A percentile compares a stretch with the other conserved stretches of the same genome.
Evolutionary conservation across 64 coral and sea anemone species (phyloP).

Genomic region (Orbicella faveolata): DNA sequence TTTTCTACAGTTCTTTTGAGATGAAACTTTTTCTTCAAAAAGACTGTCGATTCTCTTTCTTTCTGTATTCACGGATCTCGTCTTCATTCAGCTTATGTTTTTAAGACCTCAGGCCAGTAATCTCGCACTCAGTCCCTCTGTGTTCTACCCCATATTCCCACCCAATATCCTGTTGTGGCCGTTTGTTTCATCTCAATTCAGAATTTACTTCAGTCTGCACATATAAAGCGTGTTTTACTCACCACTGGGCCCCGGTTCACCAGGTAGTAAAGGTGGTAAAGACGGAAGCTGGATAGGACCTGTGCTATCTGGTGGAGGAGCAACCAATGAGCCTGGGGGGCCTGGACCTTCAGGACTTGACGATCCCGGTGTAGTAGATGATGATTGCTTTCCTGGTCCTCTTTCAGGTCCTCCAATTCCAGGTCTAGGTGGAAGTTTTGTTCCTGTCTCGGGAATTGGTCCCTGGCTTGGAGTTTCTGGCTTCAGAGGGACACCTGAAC

Average conservation of each 20-base stretch:
- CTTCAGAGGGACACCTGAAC: neutral
- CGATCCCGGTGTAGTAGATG: neutral
- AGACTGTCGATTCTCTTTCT: too few species aligned
- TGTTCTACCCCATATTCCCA: too few species aligned
- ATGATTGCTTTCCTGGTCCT: neutral
- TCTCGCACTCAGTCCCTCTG: too few species aligned
- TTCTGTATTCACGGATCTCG: too few species aligned
- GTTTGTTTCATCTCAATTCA: neutral
- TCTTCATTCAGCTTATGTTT: too few species aligned
- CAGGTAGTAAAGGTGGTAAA: neutral
- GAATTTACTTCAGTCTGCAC: neutral
- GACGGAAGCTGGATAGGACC: neutral
- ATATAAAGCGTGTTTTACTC: neutral
- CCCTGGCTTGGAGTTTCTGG: neutral
- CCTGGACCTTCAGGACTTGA: neutral
- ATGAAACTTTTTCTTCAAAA: too few species aligned
- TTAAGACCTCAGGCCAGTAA: too few species aligned
- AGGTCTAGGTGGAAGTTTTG: neutral
- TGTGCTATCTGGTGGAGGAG: neutral
- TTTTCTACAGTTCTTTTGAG: too few species aligned
- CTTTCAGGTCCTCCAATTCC: neutral
- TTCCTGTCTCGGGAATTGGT: neutral
- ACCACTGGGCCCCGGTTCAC: neutral
- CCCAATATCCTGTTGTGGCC: neutral
- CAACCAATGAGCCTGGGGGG: too few species aligned